Evolutionary conservation across 2,888 invertebrate species (phyloP).

Genomic region (Seira musarum): DNA sequence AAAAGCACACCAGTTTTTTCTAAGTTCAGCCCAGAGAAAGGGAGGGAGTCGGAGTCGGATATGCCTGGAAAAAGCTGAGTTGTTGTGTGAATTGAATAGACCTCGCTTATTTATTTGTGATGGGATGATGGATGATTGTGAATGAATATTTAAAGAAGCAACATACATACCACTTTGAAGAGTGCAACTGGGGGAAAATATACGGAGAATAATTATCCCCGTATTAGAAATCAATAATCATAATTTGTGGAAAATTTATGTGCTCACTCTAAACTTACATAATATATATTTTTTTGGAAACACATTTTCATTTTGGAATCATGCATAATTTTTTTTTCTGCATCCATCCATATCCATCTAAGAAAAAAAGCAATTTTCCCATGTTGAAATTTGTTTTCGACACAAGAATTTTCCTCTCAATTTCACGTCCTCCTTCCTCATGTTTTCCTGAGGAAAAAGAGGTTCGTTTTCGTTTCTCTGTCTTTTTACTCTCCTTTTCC

Average conservation of each 20-base stretch:
- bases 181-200: background rate
- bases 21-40: no score
- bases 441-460: background rate
- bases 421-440: conserved; percentile 57
- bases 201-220: background rate
- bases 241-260: conserved; percentile 27
- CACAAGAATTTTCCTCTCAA: conserved; percentile 68
- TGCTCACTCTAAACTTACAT: no score
- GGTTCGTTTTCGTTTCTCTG: no score
- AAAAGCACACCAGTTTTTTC: no score
- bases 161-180: background rate
- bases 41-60: no score
- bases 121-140: conserved; percentile 41
- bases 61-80: no score
- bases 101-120: conserved; percentile 14
- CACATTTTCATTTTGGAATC: background rate
- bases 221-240: conserved; percentile 36
- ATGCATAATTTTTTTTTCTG: background rate
- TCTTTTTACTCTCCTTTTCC: no score
- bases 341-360: no score
- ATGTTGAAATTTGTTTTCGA: conserved; percentile 67
- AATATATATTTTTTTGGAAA: no score
- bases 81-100: no score
- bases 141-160: conserved; percentile 42
- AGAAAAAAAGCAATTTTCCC: conserved; percentile 64